Conservation (phyloP, 2,113 vertebrate species). For the Edolisoma coerulescens region DNA sequence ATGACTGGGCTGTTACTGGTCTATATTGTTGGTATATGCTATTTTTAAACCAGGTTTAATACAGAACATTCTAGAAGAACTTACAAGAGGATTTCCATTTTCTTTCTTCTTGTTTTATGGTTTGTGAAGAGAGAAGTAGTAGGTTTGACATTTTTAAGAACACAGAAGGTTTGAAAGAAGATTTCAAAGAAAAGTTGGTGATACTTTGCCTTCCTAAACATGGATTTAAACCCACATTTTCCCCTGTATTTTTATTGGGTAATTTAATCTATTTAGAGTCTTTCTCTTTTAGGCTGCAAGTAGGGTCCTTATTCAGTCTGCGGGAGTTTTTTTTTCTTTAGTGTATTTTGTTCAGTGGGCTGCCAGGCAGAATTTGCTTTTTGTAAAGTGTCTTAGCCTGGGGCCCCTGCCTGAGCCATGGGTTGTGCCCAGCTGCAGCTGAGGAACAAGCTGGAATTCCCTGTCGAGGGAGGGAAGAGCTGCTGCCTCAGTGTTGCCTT, state of each 20-base stretch:
- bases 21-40: background rate
- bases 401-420: background rate
- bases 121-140: background rate
- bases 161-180: background rate
- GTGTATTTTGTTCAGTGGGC: background rate
- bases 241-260: rapidly evolving
- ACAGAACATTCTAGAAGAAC: background rate
- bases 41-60: background rate
- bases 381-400: background rate
- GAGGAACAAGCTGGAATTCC: background rate
- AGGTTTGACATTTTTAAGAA: background rate
- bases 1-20: background rate
- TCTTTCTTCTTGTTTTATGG: background rate
- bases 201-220: background rate
- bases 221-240: background rate
- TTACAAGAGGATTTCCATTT: background rate
- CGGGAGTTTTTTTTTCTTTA: background rate
- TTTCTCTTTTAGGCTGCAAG: background rate
- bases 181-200: background rate
- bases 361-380: background rate
- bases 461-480: background rate
- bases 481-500: background rate
- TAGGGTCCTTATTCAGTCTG: too few relatives aligned
- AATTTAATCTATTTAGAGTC: background rate
- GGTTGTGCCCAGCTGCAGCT: background rate